Base-by-base conservation (phyloP, 2,797 vertebrate genomes). In the Hyperoplus immaculatus region DNA sequence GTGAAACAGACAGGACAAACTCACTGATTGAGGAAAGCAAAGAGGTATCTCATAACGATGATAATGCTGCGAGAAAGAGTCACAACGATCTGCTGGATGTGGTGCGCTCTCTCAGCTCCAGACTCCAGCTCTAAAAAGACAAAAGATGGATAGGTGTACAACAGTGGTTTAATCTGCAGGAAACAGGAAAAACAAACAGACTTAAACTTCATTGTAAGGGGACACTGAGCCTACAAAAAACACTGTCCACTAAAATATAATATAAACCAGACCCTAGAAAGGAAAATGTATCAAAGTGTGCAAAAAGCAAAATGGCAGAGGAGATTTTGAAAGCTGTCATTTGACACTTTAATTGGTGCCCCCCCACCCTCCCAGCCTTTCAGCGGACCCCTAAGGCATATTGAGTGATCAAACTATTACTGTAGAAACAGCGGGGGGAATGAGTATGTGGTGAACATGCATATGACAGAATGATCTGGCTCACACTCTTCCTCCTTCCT, bases 1-100 rank as follows among this genome's bases (percentile, higher is more conserved):
- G 11, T 43, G 6, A 45, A 64, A 67, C 45, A 11, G 55, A 8
- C 2, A 29, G 29, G 29, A 29, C 3, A 72, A 66, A 97, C 98
- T 97, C 90, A 99, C 98, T 99, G 98, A 84, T 99, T 99, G 75
- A 99, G 97, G 92, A 99, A 99, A 78, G 98, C 97, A 82, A 99
- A 99, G 71, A 99, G 97, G 78, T 99, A 99, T 98, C 98, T 96
- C 98, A 99, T 98, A 93, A 99, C 97, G 64, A 99, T 96, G 13
- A 99, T 96, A 92, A 99, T 92, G 65, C 95, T 96, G 10, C 97
- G 97, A 78, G 98, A 96, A 89, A 99, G 95, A 53, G 97, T 98
- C 84, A 97, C 85, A 39, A 97, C 91, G 72, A 99, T 97, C 87
- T 99, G 97, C 84, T 99, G 98, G 90, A 99, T 95, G 91, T 98